These are phyloP conservation scores for Apostichopus californicus DNA, from an alignment of 35 echinoderm and acorn worm species.

Conservation along the genomic window DNA sequence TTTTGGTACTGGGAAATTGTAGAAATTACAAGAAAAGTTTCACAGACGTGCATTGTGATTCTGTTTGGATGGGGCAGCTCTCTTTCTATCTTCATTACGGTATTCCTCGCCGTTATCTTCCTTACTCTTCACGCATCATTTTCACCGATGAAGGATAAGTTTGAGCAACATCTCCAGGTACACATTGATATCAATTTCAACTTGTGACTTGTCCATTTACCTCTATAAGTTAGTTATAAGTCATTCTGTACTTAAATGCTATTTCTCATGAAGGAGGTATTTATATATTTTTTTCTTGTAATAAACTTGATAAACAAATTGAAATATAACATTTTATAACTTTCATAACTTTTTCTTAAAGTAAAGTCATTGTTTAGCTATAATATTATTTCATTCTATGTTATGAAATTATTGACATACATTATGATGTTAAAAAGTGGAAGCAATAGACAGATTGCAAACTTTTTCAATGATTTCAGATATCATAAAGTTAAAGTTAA, in stretches of 20 bases:
- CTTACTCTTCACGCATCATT: conserved; percentile 35
- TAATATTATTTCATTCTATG: background rate
- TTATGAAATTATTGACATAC: too few relatives aligned
- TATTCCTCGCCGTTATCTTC: conserved; percentile 35
- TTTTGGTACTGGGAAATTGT: background rate
- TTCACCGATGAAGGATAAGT: conserved; percentile 32
- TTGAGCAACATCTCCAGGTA: conserved; percentile 56
- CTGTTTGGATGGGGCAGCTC: background rate
- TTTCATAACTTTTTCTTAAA: background rate
- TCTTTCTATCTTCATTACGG: conserved; percentile 16
- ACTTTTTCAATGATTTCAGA: too few relatives aligned
- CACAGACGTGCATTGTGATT: background rate
- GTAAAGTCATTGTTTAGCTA: background rate
- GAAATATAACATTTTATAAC: background rate
- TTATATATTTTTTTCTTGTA: background rate
- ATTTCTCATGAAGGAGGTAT: background rate
- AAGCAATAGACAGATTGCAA: background rate
- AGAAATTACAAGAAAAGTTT: background rate
- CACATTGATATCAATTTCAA: background rate
- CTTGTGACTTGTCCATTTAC: background rate
- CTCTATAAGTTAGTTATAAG: too few relatives aligned
- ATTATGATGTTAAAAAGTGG: too few relatives aligned
- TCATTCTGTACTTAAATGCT: background rate
- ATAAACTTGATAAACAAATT: background rate
- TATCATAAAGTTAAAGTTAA: too few relatives aligned